Conservation (phyloP, 2,797 vertebrate genomes). For the Pipistrellus kuhlii region DNA sequence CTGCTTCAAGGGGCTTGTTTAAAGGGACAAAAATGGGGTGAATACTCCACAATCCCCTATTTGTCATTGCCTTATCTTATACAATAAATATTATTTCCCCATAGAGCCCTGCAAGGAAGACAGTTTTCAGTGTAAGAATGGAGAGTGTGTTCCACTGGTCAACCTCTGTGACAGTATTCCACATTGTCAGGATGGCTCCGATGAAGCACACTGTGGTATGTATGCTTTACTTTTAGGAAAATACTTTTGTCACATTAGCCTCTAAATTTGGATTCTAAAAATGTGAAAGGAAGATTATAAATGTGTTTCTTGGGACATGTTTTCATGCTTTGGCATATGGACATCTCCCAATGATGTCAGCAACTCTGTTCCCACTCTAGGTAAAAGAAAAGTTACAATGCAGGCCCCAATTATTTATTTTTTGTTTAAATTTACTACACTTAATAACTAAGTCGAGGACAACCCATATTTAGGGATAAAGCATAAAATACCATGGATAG, state of each 20-base stretch:
- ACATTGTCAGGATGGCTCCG: constrained; percentile 92
- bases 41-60: neutral
- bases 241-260: neutral
- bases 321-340: neutral
- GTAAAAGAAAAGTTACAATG: neutral
- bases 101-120: constrained; percentile 89
- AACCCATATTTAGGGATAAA: neutral
- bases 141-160: constrained; percentile 88
- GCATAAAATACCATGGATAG: neutral
- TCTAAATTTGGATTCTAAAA: neutral
- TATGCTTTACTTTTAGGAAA: constrained; percentile 74
- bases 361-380: neutral
- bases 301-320: neutral
- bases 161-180: constrained; percentile 88
- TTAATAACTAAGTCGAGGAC: neutral
- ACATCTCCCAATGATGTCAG: neutral
- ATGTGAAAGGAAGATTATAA: neutral
- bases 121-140: constrained; percentile 90
- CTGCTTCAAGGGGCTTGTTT: neutral
- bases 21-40: neutral
- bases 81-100: neutral
- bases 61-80: neutral
- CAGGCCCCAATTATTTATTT: fast-evolving
- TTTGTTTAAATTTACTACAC: neutral
- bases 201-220: constrained; percentile 93